Evolutionary conservation across 2,888 invertebrate genomes (phyloP).

Genomic region (Himalopsyche japonica): DNA sequence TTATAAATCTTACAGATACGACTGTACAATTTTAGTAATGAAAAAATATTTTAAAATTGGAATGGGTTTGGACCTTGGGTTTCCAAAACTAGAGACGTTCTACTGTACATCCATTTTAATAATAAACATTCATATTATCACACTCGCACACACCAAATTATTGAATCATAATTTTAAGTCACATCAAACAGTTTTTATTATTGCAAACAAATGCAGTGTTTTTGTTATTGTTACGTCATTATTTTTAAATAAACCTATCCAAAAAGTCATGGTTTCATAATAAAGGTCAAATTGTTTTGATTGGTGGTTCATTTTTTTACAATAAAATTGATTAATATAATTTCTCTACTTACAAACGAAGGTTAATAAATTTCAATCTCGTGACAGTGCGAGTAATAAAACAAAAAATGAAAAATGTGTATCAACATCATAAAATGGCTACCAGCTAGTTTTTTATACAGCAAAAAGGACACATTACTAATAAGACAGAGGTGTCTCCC

Average conservation of each 20-base stretch:
- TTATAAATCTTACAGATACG: background rate
- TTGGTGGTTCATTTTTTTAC: background rate
- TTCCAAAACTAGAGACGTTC: constrained; percentile 1
- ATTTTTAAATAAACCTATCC: background rate
- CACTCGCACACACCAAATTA: background rate
- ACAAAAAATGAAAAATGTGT: background rate
- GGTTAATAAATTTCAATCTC: background rate
- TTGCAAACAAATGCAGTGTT: background rate
- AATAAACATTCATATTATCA: background rate
- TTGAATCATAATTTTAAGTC: background rate
- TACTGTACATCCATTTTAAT: background rate
- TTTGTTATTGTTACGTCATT: background rate
- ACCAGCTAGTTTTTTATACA: background rate
- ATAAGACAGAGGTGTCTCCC: no score
- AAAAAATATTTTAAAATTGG: background rate
- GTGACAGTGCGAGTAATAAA: background rate
- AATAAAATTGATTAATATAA: constrained; percentile 1
- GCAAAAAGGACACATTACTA: no score
- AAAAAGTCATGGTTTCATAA: background rate
- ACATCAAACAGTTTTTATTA: background rate
- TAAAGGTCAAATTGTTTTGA: background rate
- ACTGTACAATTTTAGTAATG: background rate
- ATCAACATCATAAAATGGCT: background rate
- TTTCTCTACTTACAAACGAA: background rate
- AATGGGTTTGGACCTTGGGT: constrained; percentile 1